Evolutionary conservation across 2,888 invertebrate species (phyloP), one percentile per base, ranked within the genome.

Genomic region (Archips xylosteana): DNA sequence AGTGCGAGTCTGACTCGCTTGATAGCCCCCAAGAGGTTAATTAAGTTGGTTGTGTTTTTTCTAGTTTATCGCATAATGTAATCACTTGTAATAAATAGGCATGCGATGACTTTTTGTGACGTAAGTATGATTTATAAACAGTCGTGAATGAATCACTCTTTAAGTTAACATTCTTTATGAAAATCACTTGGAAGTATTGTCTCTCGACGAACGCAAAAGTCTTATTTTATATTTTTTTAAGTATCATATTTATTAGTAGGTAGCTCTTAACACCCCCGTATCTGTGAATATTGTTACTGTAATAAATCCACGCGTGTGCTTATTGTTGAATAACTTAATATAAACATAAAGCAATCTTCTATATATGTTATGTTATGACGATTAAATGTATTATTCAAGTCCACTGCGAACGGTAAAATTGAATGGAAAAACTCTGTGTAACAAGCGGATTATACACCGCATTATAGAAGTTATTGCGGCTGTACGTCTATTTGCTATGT

Each of bases 401-500:
- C 39, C 51, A 68, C 57, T 63, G 62, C 54, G 47, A 69, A 61
- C 60, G 61, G 65, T 65, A 70, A 65, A 74, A 70, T 74, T 74
- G 67, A 59, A 74, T 74, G 64, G 75, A 76, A 75, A 70, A 76
- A 72, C 70, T 74, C 69, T 68, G 70, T 77, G 61, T 73, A 71
- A 65, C 73, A 65, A 72, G 62, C 70, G 74, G 76, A 79, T 78
- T 79, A 76, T 70, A 70, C 75, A 60, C 64, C 60, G 70, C 65
- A 74, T 74, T 75, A 75, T 75, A 39, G 74, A 71, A 72, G 75
- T 71, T 77, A 77, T 75, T 73, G 75, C 65, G 76, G 77, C 75
- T 78, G 76, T 78, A 75, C 75, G 73, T 75, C 65, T 81, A 78
- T 81, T 82, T 81, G 74, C 78, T 73, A 74, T 75, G 77, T 69